Evolutionary conservation across 2,113 vertebrate genomes (phyloP), one percentile per base, ranked within the genome.

Genomic region (Oncorhynchus tshawytscha): DNA sequence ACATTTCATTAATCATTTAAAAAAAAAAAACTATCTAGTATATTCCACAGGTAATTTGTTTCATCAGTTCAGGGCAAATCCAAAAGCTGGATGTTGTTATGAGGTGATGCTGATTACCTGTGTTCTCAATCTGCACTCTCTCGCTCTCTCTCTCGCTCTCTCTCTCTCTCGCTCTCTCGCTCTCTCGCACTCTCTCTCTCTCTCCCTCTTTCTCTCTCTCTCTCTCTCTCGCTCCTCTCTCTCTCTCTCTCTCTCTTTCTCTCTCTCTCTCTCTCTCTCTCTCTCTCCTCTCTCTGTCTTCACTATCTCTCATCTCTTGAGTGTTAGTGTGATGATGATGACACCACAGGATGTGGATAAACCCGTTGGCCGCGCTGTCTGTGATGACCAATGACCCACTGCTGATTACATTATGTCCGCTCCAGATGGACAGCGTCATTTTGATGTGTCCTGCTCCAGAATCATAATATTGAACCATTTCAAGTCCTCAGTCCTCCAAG

Each of bases 351-450:
- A 73, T 70, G 83, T 45, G 84, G 87, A 75, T 81, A 31, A 81
- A 76, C 78, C 88, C 84, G n/a, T 24, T 69, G 75, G 85, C 83
- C 84, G 68, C 74, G 24, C 34, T 64, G 3, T n/a, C 48, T 64
- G 39, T 0, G 70, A 49, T 73, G 87, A 72, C 82, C 84, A 78
- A 48, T 88, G 87, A 89, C 87, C 91, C 82, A 73, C 16, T 82
- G 86, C 31, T 88, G 88, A 90, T 90, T 83, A 49, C 84, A 86
- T 90, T 90, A 90, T 79, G 82, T 75, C 73, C 82, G 88, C 88
- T 90, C 89, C 89, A 90, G 90, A 91, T 90, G 90, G 82, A 82
- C 83, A 27, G 64, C 82, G 72, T 88, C 86, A 71, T 80, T 82
- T 64, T 80, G 78, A 88, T 82, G 85, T 71, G 82, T 85, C 75